Percentiles rank a stretch among this genome's conserved stretches.
phyloP scores from a whole-genome alignment of 2,113 vertebrate genomes.

The Cacatua alba region DNA sequence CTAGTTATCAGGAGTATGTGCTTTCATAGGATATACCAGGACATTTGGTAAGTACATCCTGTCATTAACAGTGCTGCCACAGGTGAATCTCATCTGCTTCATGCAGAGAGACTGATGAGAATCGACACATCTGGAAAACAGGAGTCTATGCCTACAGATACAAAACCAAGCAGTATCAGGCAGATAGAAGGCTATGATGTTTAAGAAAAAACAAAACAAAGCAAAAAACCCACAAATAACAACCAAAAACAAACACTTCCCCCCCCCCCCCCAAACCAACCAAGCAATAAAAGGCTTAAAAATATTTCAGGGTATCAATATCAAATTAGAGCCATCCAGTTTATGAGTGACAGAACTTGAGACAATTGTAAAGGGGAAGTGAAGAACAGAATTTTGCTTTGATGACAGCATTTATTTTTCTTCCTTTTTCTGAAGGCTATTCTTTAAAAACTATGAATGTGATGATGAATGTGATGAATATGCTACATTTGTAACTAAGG shows the following conservation, averaged over 20 bases:
- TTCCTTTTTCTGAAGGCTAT: background rate
- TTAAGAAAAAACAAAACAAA: background rate
- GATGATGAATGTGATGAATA: background rate
- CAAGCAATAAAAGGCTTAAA: background rate
- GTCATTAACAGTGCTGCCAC: background rate
- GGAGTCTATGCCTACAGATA: background rate
- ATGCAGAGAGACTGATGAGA: background rate
- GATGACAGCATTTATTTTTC: background rate
- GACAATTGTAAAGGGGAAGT: background rate
- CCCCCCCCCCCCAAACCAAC: rapidly evolving
- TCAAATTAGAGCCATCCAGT: background rate
- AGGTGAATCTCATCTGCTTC: background rate
- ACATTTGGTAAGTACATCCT: background rate
- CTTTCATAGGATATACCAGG: background rate
- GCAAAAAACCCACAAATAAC: rapidly evolving
- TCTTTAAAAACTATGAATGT: background rate
- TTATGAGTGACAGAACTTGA: background rate
- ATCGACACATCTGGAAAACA: background rate
- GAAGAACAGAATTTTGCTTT: background rate
- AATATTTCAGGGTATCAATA: background rate
- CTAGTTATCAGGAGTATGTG: background rate
- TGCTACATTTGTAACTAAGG: constrained; percentile 22
- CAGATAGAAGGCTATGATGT: background rate
- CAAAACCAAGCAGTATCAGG: no score
- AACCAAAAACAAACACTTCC: background rate